These are phyloP conservation scores for Delia radicum DNA, from an alignment of 1,140 invertebrate genomes.

Conservation along the genomic window DNA sequence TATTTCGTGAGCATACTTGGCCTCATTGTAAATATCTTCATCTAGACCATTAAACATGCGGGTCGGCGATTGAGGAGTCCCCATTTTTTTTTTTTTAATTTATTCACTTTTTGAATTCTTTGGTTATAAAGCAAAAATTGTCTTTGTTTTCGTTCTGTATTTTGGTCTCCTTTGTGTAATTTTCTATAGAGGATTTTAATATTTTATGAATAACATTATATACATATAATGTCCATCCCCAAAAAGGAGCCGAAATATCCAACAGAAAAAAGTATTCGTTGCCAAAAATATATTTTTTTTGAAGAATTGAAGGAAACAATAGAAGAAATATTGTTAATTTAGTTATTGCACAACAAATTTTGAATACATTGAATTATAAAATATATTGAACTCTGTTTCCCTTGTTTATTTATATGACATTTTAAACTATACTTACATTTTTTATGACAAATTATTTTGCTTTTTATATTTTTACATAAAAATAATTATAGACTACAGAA, in stretches of 20 bases:
- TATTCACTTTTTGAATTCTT: not conserved
- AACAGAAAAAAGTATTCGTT: not conserved
- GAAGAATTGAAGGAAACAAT: not conserved
- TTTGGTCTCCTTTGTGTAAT: not conserved
- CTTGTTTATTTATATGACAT: not conserved
- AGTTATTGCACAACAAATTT: not conserved
- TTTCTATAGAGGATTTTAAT: not conserved
- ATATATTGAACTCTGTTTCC: not conserved
- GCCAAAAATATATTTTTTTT: not conserved
- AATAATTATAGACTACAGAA: not conserved
- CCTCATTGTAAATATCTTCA: constrained; percentile 68
- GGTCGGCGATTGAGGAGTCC: constrained; percentile 62
- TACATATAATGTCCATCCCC: not conserved
- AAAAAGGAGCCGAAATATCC: not conserved
- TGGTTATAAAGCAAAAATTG: not conserved
- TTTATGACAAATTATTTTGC: not conserved
- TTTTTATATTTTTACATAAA: not conserved
- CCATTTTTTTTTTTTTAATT: constrained; percentile 53
- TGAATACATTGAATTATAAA: not conserved
- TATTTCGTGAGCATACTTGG: constrained; percentile 72
- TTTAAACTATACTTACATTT: not conserved
- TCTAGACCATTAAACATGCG: constrained; percentile 61
- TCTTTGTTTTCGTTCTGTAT: not conserved
- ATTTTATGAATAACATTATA: not conserved
- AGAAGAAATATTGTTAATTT: not conserved